A percentile compares a stretch with the other conserved stretches of the same genome.
These are phyloP conservation scores for Steatocranus sp. DNA, from an alignment of 2,797 vertebrate genomes.

Conservation along the genomic window DNA sequence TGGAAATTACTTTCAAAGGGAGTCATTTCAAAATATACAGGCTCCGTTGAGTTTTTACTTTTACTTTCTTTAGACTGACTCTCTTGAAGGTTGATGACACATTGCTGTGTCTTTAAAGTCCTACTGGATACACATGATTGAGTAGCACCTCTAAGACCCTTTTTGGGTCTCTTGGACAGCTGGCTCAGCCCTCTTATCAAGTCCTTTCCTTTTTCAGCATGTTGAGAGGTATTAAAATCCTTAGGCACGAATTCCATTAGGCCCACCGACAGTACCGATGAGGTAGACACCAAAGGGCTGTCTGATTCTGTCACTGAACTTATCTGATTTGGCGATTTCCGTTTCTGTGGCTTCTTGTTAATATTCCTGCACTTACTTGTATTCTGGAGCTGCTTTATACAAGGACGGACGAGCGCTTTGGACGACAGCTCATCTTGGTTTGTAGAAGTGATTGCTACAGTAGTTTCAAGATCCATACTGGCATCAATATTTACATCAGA, in stretches of 20 bases:
- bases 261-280: not conserved
- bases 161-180: slow-evolving; percentile 38
- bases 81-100: not conserved
- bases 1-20: not conserved
- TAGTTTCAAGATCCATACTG: slow-evolving; percentile 33
- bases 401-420: not conserved
- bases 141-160: not conserved
- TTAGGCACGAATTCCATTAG: not conserved
- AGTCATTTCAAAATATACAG: slow-evolving; percentile 51
- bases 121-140: not conserved
- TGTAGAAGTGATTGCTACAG: not conserved
- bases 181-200: not conserved
- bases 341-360: slow-evolving; percentile 33
- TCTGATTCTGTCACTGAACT: not conserved
- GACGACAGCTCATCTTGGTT: not conserved
- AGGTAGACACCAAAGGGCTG: not conserved
- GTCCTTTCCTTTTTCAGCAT: not conserved
- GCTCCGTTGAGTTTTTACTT: not conserved
- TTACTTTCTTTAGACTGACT: not conserved
- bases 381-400: not conserved
- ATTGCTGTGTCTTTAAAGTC: not conserved
- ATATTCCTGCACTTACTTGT: not conserved
- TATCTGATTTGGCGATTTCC: not conserved
- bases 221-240: not conserved
- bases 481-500: not conserved